These are phyloP conservation scores for Electrophaes corylata DNA, from an alignment of 2,888 invertebrate species.

Conservation along the genomic window DNA sequence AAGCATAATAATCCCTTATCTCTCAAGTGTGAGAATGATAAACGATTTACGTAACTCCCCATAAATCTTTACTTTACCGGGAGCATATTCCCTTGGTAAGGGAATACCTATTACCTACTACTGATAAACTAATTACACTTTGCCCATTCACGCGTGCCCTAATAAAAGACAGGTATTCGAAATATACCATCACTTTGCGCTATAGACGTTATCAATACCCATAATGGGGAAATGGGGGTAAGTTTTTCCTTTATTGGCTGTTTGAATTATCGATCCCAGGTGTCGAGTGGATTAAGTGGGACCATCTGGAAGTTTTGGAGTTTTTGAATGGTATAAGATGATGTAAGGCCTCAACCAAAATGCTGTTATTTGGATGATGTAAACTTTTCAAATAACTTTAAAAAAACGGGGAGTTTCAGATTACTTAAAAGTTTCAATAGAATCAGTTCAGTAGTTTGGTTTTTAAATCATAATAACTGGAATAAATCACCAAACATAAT, in stretches of 20 bases:
- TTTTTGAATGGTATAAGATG: conserved; percentile 12
- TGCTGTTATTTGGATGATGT: no score
- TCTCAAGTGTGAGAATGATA: neutral
- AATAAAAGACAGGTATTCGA: conserved; percentile 35
- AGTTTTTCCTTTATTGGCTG: conserved; percentile 55
- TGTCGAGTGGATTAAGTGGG: conserved; percentile 38
- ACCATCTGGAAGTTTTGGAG: conserved; percentile 19
- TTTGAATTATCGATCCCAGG: conserved; percentile 46
- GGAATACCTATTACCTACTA: neutral
- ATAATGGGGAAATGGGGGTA: conserved; percentile 44
- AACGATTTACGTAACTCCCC: neutral
- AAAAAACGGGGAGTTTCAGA: no score
- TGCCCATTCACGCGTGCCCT: conserved; percentile 42
- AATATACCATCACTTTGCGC: conserved; percentile 35
- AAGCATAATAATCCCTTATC: neutral
- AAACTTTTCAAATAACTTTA: no score
- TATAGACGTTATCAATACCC: conserved; percentile 55
- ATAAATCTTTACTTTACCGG: neutral
- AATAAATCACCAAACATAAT: no score
- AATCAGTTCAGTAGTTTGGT: no score
- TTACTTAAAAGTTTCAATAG: no score
- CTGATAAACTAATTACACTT: conserved; percentile 37
- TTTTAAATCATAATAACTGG: no score
- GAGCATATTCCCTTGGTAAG: neutral
- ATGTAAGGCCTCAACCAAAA: neutral